Evolutionary conservation across 2,113 vertebrate species (phyloP).

Genomic region (Nothobranchius furzeri): DNA sequence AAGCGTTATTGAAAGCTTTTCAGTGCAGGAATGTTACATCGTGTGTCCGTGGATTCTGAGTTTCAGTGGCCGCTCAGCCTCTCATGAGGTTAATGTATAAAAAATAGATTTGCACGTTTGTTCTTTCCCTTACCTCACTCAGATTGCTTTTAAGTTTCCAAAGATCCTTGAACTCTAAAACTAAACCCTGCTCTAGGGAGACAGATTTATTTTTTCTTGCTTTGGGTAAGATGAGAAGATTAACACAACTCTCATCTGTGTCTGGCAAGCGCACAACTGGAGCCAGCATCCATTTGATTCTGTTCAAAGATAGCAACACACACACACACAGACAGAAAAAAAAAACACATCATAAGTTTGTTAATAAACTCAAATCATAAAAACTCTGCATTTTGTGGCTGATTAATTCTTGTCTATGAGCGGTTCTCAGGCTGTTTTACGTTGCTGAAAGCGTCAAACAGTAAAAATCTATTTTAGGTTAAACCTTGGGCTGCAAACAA

Average conservation of each 20-base stretch:
- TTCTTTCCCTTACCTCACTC: background rate
- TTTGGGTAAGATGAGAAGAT: background rate
- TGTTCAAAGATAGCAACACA: background rate
- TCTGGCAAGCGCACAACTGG: background rate
- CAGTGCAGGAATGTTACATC: slow-evolving; percentile 1
- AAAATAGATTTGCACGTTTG: slow-evolving; percentile 5
- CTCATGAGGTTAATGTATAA: background rate
- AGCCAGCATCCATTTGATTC: background rate
- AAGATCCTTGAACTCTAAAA: background rate
- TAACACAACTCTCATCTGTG: background rate
- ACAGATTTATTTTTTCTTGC: slow-evolving; percentile 8
- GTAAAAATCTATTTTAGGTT: background rate
- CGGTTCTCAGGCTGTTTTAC: too few relatives aligned
- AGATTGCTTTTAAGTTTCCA: background rate
- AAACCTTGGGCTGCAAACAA: background rate
- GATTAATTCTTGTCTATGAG: background rate
- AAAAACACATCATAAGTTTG: background rate
- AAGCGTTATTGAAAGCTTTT: slow-evolving; percentile 40
- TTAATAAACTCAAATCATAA: background rate
- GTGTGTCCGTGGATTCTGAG: background rate
- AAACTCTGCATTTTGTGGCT: background rate
- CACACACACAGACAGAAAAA: background rate
- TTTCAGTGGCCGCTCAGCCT: slow-evolving; percentile 4
- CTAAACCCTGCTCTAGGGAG: slow-evolving; percentile 7
- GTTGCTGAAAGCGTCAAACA: background rate